These are phyloP conservation scores for Hesperia comma DNA, from an alignment of 2,888 invertebrate genomes.

Conservation along the genomic window DNA sequence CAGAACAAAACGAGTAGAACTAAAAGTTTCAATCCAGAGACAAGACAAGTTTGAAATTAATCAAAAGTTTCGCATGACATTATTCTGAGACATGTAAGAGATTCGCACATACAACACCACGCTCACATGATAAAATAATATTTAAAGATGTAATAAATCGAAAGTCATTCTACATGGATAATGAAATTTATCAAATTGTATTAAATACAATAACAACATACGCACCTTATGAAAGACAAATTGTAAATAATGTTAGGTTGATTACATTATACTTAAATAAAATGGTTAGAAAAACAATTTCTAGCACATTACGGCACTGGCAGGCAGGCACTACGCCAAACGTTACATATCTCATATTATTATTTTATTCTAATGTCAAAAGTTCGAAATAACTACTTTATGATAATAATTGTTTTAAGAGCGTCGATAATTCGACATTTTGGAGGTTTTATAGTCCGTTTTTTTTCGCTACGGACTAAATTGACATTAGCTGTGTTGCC, in stretches of 20 bases:
- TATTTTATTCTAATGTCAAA: constrained; percentile 9
- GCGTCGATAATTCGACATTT: no score
- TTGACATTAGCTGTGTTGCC: no score
- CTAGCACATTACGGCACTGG: constrained; percentile 11
- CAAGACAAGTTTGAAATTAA: constrained; percentile 26
- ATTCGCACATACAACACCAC: constrained; percentile 12
- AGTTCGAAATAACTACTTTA: constrained; percentile 7
- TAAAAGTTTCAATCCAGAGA: constrained; percentile 24
- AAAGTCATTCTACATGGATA: background rate
- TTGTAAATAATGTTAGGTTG: constrained; percentile 5
- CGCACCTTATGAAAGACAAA: constrained; percentile 27
- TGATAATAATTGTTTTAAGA: no score
- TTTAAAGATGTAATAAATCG: background rate
- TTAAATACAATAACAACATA: constrained; percentile 34
- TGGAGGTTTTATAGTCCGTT: no score
- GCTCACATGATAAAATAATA: constrained; percentile 5
- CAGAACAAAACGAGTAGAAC: constrained; percentile 7
- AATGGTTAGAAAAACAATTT: constrained; percentile 23
- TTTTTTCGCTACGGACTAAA: no score
- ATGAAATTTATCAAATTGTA: constrained; percentile 26
- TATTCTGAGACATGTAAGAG: constrained; percentile 13
- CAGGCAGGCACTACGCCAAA: constrained; percentile 15
- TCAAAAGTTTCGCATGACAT: constrained; percentile 18
- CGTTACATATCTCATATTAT: background rate
- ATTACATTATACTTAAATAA: constrained; percentile 21